phyloP scores from a whole-genome alignment of 2,888 invertebrate genomes.

The Tetranychus piercei region DNA sequence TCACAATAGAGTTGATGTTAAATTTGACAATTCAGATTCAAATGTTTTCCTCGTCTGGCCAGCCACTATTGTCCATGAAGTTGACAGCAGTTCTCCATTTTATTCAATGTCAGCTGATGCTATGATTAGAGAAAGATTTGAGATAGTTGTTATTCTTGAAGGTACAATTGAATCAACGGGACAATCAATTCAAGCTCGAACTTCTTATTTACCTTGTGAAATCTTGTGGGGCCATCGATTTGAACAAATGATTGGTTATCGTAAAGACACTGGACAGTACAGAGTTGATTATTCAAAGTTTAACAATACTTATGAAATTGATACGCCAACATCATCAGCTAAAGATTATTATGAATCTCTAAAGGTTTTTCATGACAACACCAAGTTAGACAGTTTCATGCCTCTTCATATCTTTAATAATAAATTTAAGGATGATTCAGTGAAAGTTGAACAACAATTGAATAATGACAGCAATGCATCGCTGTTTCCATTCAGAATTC shows the following conservation, averaged over 20 bases:
- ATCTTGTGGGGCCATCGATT: conserved; percentile 72
- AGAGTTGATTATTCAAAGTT: conserved; percentile 68
- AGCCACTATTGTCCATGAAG: conserved; percentile 85
- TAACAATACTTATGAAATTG: conserved; percentile 78
- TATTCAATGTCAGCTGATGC: conserved; percentile 79
- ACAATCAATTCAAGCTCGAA: conserved; percentile 31
- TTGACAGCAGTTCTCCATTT: conserved; percentile 71
- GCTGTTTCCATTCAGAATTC: too few relatives aligned
- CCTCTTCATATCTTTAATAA: too few relatives aligned
- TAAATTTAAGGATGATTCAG: too few relatives aligned
- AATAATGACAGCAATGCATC: too few relatives aligned
- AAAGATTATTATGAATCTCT: conserved; percentile 7
- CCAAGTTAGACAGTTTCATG: too few relatives aligned
- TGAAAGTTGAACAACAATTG: too few relatives aligned
- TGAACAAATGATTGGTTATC: conserved; percentile 54
- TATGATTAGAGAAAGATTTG: conserved; percentile 74
- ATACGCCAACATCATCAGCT: conserved; percentile 73
- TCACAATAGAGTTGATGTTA: conserved; percentile 45
- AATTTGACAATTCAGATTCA: conserved; percentile 59
- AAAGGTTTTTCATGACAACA: not conserved
- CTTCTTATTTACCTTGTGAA: conserved; percentile 68
- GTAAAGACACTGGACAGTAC: conserved; percentile 49
- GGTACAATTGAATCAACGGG: conserved; percentile 39
- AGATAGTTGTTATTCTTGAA: conserved; percentile 87
- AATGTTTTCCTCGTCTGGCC: conserved; percentile 98